A percentile compares a stretch with the other conserved stretches of the same genome.
phyloP scores from a whole-genome alignment of 2,797 vertebrate species.

The Gadopsis bispinosus region DNA sequence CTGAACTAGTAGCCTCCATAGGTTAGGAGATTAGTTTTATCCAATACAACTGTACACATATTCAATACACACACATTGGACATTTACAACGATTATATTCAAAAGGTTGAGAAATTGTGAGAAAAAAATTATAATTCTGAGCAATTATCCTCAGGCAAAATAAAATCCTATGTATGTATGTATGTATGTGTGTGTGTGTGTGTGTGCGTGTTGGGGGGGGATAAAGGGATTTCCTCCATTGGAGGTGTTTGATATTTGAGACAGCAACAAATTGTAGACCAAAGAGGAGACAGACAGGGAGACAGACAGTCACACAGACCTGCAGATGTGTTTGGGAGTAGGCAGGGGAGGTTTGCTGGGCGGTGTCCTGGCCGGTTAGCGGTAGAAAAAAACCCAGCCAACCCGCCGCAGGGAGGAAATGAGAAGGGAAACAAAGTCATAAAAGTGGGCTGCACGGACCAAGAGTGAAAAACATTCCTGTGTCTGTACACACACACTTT shows the following conservation, averaged over 20 bases:
- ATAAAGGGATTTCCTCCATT: conserved; percentile 27
- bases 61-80: background rate
- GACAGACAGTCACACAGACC: background rate
- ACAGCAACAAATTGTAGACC: conserved; percentile 62
- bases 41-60: no score
- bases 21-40: background rate
- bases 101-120: background rate
- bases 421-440: conserved; percentile 76
- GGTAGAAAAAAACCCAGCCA: conserved; percentile 13
- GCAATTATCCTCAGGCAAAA: background rate
- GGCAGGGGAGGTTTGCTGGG: background rate
- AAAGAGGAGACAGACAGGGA: conserved; percentile 40
- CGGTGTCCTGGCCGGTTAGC: conserved; percentile 31
- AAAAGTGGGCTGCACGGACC: conserved; percentile 64
- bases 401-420: conserved; percentile 69
- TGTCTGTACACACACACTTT: conserved; percentile 28
- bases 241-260: conserved; percentile 68
- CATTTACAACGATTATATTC: background rate
- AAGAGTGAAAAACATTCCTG: conserved; percentile 65
- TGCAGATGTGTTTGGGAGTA: conserved; percentile 28
- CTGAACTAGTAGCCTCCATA: background rate
- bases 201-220: background rate
- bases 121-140: background rate
- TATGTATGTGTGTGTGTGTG: conserved; percentile 35
- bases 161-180: background rate